A percentile compares a stretch with the other conserved stretches of the same genome.
Evolutionary conservation across 2,113 vertebrate species (phyloP).

Genomic region (Festucalex cinctus): DNA sequence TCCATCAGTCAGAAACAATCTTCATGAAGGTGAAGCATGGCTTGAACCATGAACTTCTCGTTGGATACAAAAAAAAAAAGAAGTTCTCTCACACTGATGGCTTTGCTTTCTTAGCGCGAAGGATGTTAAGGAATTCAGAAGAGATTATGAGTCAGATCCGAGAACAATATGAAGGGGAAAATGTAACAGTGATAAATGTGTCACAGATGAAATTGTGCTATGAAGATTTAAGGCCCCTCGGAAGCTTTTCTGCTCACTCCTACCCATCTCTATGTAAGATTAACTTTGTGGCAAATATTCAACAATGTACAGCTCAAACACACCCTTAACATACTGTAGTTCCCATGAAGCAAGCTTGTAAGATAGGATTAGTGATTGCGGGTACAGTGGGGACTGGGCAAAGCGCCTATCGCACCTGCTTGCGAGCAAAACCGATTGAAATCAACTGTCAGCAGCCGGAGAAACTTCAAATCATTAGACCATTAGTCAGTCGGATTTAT

Average conservation of each 20-base stretch:
- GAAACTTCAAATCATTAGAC: constrained; percentile 17
- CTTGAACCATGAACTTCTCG: too few relatives aligned
- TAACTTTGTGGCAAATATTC: constrained; percentile 39
- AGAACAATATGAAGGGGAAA: constrained; percentile 23
- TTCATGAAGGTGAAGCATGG: constrained; percentile 43
- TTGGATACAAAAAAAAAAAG: not conserved
- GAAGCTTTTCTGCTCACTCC: constrained; percentile 52
- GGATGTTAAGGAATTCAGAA: constrained; percentile 24
- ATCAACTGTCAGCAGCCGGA: constrained; percentile 36
- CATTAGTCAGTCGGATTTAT: constrained; percentile 24
- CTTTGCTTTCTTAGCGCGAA: not conserved
- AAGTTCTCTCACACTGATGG: not conserved
- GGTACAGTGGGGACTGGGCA: constrained; percentile 1
- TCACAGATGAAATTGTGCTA: constrained; percentile 45
- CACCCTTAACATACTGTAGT: not conserved
- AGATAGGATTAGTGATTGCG: constrained; percentile 12
- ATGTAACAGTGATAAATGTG: constrained; percentile 56
- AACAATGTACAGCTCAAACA: constrained; percentile 34
- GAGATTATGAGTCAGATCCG: constrained; percentile 19
- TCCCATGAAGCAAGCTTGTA: constrained; percentile 14
- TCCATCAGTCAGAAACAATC: constrained; percentile 63
- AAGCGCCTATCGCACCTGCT: too few relatives aligned
- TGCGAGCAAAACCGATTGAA: constrained; percentile 11
- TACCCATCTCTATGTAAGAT: constrained; percentile 17
- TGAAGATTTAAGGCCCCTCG: constrained; percentile 48